Evolutionary conservation across 2,113 vertebrate species (phyloP).

Genomic region (Sander vitreus): DNA sequence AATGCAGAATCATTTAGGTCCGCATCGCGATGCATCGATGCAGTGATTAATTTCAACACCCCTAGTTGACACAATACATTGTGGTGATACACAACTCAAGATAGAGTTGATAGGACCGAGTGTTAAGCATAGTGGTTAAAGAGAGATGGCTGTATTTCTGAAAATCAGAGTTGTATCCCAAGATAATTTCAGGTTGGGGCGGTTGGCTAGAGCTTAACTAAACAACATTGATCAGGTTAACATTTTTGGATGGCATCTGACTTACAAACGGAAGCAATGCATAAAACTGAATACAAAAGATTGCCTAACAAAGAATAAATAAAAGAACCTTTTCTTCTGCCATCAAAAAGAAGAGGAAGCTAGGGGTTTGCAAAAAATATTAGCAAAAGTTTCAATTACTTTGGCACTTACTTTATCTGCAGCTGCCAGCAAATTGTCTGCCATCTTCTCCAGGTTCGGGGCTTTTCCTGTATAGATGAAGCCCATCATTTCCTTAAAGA

Average conservation of each 20-base stretch:
- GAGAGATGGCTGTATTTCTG: background rate
- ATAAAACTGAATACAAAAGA: background rate
- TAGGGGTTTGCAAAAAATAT: background rate
- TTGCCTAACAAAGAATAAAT: background rate
- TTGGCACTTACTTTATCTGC: conserved; percentile 93
- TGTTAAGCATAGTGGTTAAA: background rate
- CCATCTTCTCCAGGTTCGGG: conserved; percentile 99
- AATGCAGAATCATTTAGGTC: no score
- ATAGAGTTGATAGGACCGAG: no score
- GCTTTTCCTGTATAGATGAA: conserved; percentile 99
- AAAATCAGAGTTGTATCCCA: background rate
- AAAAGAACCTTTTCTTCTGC: background rate
- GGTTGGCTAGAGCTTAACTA: background rate
- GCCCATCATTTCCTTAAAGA: conserved; percentile 99
- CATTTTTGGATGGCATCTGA: background rate
- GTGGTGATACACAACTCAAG: no score
- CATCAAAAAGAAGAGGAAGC: background rate
- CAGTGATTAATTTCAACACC: no score
- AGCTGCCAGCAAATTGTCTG: conserved; percentile 96
- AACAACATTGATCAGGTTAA: background rate
- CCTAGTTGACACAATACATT: background rate
- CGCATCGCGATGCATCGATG: no score
- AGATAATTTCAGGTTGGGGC: background rate
- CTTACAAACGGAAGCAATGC: background rate
- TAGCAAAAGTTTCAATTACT: background rate